Base-by-base conservation (phyloP, 2,888 invertebrate species). In the Crematogaster levior region DNA sequence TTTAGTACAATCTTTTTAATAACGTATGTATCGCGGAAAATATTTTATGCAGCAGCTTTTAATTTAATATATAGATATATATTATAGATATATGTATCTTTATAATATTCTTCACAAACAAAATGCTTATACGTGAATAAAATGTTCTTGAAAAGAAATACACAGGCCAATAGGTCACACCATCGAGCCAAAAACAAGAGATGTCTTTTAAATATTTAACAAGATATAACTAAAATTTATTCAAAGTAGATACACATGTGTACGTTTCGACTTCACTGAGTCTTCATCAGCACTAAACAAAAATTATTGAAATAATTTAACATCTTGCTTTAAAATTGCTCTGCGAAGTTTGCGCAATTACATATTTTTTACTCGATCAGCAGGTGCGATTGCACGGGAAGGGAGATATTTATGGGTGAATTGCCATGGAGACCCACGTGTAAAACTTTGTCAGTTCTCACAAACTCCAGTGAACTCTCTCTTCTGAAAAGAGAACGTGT, bases 391-490 rank as follows among this genome's bases (percentile, higher is more conserved):
- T 40, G 6, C 21, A 48, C 10, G 9, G 7, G 58, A 51, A 66
- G 66, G 75, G 82, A 51, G 48, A 43, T 40, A 61, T 15, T 70
- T 43, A 82, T 66, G 82, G n/a, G 72, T 56, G 58, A 73, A 88
- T 88, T 65, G 46, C 86, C 83, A 88, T 88, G 88, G 88, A 82
- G 88, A 88, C 88, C 75, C 46, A 81, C 27, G 37, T 81, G 7
- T 7, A 51, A 81, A 51, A 30, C 63, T 37, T 56, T 40, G 10
- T 68, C 56, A 58, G n/a, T n/a, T 30, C n/a, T 21, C 37, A 3
- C 9, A 37, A 81, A 65, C 53, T 58, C 9, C 30, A 61, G 34
- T 58, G 37, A 70, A 61, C 43, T 30, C 21, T 15, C 21, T 30
- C 21, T 12, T 34, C 18, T 9, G 40, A 12, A 9, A 9, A 37